phyloP scores from a whole-genome alignment of 2,797 vertebrate genomes.

The Sciaenops ocellatus region DNA sequence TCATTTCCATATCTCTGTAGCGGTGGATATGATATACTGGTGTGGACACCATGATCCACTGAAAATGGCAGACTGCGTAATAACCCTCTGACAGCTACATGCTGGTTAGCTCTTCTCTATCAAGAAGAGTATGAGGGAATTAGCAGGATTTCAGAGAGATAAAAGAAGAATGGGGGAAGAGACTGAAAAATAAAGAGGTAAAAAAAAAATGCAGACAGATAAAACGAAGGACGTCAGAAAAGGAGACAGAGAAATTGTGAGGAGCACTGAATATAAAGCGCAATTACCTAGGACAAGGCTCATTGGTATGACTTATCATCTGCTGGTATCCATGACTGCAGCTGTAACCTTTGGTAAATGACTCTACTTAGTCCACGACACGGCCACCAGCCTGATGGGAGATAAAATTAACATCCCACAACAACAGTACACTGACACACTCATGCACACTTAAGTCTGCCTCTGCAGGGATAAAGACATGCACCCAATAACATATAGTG shows the following conservation, averaged over 20 bases:
- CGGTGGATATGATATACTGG: conserved; percentile 47
- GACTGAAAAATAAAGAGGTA: conserved; percentile 31
- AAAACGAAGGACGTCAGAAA: conserved; percentile 24
- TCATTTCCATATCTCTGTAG: conserved; percentile 67
- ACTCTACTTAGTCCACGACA: conserved; percentile 74
- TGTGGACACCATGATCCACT: conserved; percentile 45
- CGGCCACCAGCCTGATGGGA: conserved; percentile 57
- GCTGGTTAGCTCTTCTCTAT: conserved; percentile 52
- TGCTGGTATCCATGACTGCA: conserved; percentile 72
- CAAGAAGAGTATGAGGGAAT: conserved; percentile 37
- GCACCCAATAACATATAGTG: conserved; percentile 13
- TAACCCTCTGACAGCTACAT: conserved; percentile 50
- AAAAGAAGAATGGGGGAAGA: conserved; percentile 24
- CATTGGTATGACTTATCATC: conserved; percentile 75
- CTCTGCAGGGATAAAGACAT: conserved; percentile 21
- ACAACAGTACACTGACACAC: conserved; percentile 44
- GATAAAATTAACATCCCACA: conserved; percentile 74
- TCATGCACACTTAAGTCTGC: conserved; percentile 12
- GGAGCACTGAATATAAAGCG: conserved; percentile 53
- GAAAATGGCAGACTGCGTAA: conserved; percentile 48
- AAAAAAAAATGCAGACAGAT: conserved; percentile 36
- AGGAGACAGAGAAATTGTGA: conserved; percentile 34
- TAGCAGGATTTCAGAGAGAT: conserved; percentile 40
- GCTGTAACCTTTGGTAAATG: conserved; percentile 79
- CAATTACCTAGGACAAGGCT: conserved; percentile 62